Conservation (phyloP, 2,113 vertebrate species). For the Porphyrio hochstetteri region DNA sequence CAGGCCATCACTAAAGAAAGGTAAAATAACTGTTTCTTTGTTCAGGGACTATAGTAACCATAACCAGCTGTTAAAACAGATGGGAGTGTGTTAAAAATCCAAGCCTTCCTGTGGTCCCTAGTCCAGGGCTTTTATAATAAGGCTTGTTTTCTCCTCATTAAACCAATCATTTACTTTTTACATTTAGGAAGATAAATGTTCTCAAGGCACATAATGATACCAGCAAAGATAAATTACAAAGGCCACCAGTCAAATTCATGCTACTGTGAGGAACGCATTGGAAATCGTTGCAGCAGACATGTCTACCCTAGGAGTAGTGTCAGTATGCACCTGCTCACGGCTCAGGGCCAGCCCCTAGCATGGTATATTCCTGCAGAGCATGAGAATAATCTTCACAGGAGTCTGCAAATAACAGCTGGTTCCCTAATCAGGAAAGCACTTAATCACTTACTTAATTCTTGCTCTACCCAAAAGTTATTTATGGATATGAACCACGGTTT, state of each 20-base stretch:
- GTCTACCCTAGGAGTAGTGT: background rate
- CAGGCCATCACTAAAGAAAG: slow-evolving; percentile 22
- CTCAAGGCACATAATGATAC: slow-evolving; percentile 19
- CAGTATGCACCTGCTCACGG: slow-evolving; percentile 2
- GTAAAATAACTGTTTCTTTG: slow-evolving; percentile 55
- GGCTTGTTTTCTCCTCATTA: slow-evolving; percentile 45
- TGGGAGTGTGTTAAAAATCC: background rate
- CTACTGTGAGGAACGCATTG: background rate
- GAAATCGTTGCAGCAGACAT: background rate
- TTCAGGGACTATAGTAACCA: slow-evolving; percentile 23
- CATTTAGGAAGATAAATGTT: slow-evolving; percentile 44
- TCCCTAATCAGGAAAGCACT: background rate
- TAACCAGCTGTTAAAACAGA: slow-evolving; percentile 63
- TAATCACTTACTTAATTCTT: background rate
- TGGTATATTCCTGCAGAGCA: background rate
- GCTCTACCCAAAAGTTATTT: background rate
- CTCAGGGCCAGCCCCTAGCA: background rate
- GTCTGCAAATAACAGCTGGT: background rate
- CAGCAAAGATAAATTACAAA: slow-evolving; percentile 52
- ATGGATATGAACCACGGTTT: background rate
- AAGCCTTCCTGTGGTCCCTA: background rate
- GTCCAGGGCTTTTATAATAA: background rate
- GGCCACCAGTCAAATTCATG: background rate
- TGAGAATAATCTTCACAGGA: background rate
- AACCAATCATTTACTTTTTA: slow-evolving; percentile 36